Percentiles rank a stretch among this genome's conserved stretches.
These are phyloP conservation scores for Pyrrhosoma nymphula DNA, from an alignment of 2,888 invertebrate genomes.

Conservation along the genomic window DNA sequence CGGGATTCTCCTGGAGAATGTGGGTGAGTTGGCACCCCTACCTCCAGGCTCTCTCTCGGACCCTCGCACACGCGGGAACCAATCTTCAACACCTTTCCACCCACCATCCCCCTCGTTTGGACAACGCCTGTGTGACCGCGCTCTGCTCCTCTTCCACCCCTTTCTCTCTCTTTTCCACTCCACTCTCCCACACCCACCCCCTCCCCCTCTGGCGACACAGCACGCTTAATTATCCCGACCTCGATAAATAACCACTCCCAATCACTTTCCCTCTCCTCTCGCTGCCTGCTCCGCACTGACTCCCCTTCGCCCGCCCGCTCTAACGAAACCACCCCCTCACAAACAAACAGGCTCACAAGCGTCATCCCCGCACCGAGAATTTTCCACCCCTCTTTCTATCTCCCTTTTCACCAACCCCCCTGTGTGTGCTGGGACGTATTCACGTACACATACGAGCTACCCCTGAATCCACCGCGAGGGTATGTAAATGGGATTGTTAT, in stretches of 20 bases:
- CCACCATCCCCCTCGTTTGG: neutral
- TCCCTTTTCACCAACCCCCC: neutral
- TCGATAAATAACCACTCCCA: constrained; percentile 35
- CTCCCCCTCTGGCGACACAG: neutral
- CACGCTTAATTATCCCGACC: constrained; percentile 39
- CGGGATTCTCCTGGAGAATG: too few relatives aligned
- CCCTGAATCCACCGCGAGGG: too few relatives aligned
- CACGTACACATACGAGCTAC: too few relatives aligned
- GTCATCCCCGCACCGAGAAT: neutral
- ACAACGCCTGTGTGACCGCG: neutral
- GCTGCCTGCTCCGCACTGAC: neutral
- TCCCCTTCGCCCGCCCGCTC: too few relatives aligned
- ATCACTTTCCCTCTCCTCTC: constrained; percentile 23
- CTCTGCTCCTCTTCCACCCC: neutral
- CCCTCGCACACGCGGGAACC: neutral
- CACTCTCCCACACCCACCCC: neutral
- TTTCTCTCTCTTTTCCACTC: neutral
- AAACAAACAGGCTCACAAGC: too few relatives aligned
- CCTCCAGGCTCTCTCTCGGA: too few relatives aligned
- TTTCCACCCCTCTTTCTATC: neutral
- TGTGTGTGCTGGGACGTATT: too few relatives aligned
- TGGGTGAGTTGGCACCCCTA: too few relatives aligned
- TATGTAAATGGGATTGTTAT: too few relatives aligned
- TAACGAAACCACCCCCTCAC: too few relatives aligned
- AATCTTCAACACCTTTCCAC: neutral